phyloP scores from a whole-genome alignment of 2,888 invertebrate species.

The Tinea semifulvella region DNA sequence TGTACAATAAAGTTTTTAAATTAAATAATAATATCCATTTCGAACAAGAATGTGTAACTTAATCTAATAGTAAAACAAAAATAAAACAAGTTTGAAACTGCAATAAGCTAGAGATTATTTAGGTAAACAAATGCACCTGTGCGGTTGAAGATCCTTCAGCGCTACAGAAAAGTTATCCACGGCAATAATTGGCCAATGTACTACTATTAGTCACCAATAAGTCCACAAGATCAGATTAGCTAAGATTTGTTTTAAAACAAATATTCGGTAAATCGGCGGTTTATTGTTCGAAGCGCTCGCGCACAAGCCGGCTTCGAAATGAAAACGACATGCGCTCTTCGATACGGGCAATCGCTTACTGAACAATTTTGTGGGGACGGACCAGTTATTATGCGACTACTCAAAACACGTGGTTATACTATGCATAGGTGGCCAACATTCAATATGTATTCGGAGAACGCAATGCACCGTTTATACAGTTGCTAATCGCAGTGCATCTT shows the following conservation, averaged over 20 bases:
- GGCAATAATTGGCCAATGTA: background rate
- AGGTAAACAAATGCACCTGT: slow-evolving; percentile 57
- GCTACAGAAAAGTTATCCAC: slow-evolving; percentile 30
- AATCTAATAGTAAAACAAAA: background rate
- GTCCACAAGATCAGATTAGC: background rate
- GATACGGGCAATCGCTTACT: slow-evolving; percentile 55
- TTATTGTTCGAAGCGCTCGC: slow-evolving; percentile 46
- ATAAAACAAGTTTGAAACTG: slow-evolving; percentile 14
- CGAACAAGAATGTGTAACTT: too few species aligned
- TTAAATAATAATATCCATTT: too few species aligned
- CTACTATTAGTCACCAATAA: background rate
- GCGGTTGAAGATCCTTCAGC: slow-evolving; percentile 40
- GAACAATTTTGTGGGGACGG: slow-evolving; percentile 42
- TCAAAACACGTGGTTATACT: slow-evolving; percentile 47
- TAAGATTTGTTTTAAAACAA: background rate
- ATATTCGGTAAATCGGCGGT: background rate
- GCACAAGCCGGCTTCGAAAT: slow-evolving; percentile 30
- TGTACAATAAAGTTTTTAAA: too few species aligned
- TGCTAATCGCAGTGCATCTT: slow-evolving; percentile 36
- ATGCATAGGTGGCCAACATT: slow-evolving; percentile 12
- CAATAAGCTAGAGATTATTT: slow-evolving; percentile 12
- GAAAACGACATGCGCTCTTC: slow-evolving; percentile 47
- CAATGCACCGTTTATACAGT: slow-evolving; percentile 12
- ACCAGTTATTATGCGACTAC: slow-evolving; percentile 65
- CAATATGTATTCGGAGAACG: background rate